A percentile compares a stretch with the other conserved stretches of the same genome.
These are phyloP conservation scores for Steinernema hermaphroditum DNA, from an alignment of 2,888 invertebrate genomes.

Conservation along the genomic window DNA sequence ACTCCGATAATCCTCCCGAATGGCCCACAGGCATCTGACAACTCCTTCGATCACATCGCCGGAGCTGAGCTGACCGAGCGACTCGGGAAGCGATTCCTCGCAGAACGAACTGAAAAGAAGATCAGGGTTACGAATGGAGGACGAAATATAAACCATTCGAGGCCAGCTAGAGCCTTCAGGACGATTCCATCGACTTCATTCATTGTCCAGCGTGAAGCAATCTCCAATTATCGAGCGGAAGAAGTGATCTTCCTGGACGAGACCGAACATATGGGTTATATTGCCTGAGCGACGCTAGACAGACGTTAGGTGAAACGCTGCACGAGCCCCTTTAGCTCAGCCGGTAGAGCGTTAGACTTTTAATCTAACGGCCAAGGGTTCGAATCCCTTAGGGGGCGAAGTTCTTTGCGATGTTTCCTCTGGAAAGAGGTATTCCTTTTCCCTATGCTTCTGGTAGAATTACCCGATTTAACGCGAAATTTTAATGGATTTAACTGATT, in stretches of 20 bases:
- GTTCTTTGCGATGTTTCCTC: not conserved
- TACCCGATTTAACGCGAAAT: too few species aligned
- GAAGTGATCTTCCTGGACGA: too few species aligned
- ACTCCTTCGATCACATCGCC: conserved; percentile 17
- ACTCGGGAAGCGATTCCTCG: conserved; percentile 16
- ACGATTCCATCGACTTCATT: conserved; percentile 29
- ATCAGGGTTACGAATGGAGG: not conserved
- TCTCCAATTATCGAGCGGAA: too few species aligned
- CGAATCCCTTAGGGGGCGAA: not conserved
- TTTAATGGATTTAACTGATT: too few species aligned
- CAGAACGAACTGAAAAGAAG: conserved; percentile 17
- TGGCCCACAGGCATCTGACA: conserved; percentile 24
- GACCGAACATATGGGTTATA: too few species aligned
- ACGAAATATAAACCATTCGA: not conserved
- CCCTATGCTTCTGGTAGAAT: too few species aligned
- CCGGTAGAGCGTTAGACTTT: conserved; percentile 8
- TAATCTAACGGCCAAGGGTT: conserved; percentile 11
- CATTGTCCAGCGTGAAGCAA: not conserved
- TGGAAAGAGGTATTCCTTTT: too few species aligned
- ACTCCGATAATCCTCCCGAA: not conserved
- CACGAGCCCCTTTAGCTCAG: conserved; percentile 1
- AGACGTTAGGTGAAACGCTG: too few species aligned
- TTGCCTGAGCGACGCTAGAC: too few species aligned
- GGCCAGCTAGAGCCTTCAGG: not conserved
- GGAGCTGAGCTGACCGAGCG: not conserved